Conservation (phyloP, 2,113 vertebrate species). For the Melanocharis versteri region DNA sequence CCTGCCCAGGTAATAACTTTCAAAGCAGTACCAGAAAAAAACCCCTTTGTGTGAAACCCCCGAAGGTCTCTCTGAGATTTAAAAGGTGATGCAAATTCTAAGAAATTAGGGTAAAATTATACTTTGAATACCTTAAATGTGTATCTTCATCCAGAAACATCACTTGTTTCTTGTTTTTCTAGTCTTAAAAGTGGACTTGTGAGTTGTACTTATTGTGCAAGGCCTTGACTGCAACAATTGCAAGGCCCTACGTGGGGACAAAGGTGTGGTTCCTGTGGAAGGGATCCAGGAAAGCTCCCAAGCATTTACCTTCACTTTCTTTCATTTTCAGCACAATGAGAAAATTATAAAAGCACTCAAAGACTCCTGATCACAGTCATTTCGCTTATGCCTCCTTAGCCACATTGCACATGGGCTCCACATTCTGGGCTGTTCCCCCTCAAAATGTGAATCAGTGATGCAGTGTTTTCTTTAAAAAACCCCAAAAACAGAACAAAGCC, state of each 20-base stretch:
- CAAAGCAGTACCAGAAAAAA: not conserved
- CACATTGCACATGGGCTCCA: accelerated
- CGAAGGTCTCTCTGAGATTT: not conserved
- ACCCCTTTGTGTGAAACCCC: not conserved
- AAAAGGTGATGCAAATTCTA: not conserved
- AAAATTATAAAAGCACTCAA: not conserved
- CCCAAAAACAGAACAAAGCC: not conserved
- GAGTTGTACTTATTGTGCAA: not conserved
- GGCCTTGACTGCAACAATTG: not conserved
- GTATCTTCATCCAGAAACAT: not conserved
- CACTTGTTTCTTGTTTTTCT: slow-evolving; percentile 5
- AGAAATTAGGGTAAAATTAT: not conserved
- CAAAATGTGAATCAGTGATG: accelerated
- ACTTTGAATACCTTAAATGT: not conserved
- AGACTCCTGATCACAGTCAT: not conserved
- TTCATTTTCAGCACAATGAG: not conserved
- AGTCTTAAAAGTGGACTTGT: not conserved
- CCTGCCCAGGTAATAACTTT: not conserved
- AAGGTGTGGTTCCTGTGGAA: not conserved
- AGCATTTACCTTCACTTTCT: not conserved
- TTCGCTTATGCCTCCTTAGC: not conserved
- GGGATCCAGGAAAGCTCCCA: not conserved
- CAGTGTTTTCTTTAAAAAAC: not conserved
- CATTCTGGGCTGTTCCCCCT: not conserved
- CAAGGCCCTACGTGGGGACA: not conserved